These are phyloP conservation scores for Takifugu flavidus DNA, from an alignment of 2,113 vertebrate genomes.

Conservation along the genomic window DNA sequence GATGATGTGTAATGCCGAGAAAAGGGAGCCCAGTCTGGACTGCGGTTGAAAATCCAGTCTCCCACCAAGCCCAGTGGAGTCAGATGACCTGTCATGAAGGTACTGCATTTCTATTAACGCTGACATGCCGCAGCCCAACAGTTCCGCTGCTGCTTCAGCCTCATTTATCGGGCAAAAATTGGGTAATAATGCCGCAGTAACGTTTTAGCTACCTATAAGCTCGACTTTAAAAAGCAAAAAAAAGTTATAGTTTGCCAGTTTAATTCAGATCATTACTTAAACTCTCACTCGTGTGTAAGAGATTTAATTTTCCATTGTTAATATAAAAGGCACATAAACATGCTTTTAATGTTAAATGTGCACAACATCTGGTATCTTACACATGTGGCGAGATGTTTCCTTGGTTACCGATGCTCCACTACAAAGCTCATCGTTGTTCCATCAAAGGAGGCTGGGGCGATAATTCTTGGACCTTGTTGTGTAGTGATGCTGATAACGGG, in stretches of 20 bases:
- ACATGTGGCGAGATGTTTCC: constrained; percentile 26
- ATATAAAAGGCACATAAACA: too few relatives aligned
- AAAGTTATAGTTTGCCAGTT: too few relatives aligned
- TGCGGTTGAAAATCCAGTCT: constrained; percentile 53
- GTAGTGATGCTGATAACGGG: constrained; percentile 90
- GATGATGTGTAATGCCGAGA: constrained; percentile 68
- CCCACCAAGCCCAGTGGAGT: constrained; percentile 47
- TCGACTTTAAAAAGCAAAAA: too few relatives aligned
- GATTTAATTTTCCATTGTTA: too few relatives aligned
- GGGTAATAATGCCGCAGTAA: not conserved
- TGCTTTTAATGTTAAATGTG: not conserved
- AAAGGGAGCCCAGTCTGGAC: constrained; percentile 46
- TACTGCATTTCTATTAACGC: constrained; percentile 69
- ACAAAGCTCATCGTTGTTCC: constrained; percentile 98
- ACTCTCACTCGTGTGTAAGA: too few relatives aligned
- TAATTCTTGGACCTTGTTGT: constrained; percentile 87
- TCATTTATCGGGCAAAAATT: constrained; percentile 17
- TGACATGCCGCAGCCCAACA: constrained; percentile 27
- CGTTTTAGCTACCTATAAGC: too few relatives aligned
- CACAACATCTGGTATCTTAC: constrained; percentile 40
- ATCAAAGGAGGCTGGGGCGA: constrained; percentile 92
- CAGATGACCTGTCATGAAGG: constrained; percentile 65
- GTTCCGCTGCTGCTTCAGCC: constrained; percentile 9
- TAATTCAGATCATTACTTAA: too few relatives aligned
- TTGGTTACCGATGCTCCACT: constrained; percentile 91